Evolutionary conservation across 2,113 vertebrate genomes (phyloP), one percentile per base, ranked within the genome.

Genomic region (Pseudorasbora parva): DNA sequence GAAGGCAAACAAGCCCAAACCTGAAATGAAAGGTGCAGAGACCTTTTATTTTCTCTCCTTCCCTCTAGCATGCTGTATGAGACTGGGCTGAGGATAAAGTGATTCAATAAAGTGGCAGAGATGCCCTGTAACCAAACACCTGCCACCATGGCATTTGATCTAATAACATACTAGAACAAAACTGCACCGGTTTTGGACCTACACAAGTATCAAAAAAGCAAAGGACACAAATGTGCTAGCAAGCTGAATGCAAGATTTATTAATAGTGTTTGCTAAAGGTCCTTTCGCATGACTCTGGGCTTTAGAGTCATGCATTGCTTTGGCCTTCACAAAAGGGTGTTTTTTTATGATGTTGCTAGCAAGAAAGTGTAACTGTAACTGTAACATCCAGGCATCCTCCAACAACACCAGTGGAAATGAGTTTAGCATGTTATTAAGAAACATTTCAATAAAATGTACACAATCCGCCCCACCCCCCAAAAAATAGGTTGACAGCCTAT

Each of bases 1-100:
- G 68, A 80, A 37, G 27, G 30, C 9, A 76, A 57, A 81, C 25
- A 27, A 74, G 81, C 57, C 56, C 25, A 33, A 11, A 74, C 69
- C 56, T 74, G 41, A 74, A 47, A 11, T 11, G 54, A 75, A n/a
- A n/a, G n/a, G n/a, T n/a, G n/a, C n/a, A n/a, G n/a, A 25, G 21
- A n/a, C 15, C 72, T 51, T 74, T 74, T 45, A 51, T 27, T 74
- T 47, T 74, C 71, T 51, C 15, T 27, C n/a, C 68, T 43, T 0
- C 17, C 0, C 23, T 49, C 41, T 14, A 4, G 45, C 45, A 51
- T 2, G 10, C 23, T 25, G 49, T 23, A 74, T 30, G 17, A 30
- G 25, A 54, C 30, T 54, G 8, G 51, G 14, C 8, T 2, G 45
- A 73, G 12, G 23, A 47, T 27, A 25, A 72, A 72, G 21, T 0